Percentiles rank a stretch among this genome's conserved stretches.
Evolutionary conservation across 2,113 vertebrate species (phyloP).

Genomic region (Gallinago media): DNA sequence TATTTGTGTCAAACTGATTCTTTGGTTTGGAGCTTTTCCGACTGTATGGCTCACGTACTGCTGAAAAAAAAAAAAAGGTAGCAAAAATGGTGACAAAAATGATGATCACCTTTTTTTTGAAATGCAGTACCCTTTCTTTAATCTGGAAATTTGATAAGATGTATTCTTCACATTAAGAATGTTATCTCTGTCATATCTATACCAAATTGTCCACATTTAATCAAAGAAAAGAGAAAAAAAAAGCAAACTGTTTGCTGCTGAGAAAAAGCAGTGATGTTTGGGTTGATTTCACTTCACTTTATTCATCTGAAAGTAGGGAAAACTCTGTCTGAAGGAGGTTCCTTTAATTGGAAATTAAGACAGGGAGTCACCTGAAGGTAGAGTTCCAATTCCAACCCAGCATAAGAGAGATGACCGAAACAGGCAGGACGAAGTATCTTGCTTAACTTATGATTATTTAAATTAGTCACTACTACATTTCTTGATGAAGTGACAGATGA

Average conservation of each 20-base stretch:
- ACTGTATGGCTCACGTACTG: background rate
- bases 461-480: conserved; percentile 35
- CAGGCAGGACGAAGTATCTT: background rate
- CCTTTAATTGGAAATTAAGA: background rate
- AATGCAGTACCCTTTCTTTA: background rate
- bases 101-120: background rate
- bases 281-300: background rate
- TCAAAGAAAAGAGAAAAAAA: background rate
- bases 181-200: background rate
- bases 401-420: background rate
- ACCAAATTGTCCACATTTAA: background rate
- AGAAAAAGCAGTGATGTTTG: background rate
- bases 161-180: background rate
- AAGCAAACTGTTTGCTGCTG: fast-evolving
- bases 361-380: background rate
- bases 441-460: background rate
- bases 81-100: background rate
- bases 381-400: background rate
- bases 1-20: background rate
- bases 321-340: background rate
- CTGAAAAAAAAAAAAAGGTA: background rate
- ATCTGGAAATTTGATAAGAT: background rate
- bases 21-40: background rate
- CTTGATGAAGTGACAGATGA: background rate
- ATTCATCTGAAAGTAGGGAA: background rate